Evolutionary conservation across 2,113 vertebrate genomes (phyloP).

Genomic region (Todiramphus chloris): DNA sequence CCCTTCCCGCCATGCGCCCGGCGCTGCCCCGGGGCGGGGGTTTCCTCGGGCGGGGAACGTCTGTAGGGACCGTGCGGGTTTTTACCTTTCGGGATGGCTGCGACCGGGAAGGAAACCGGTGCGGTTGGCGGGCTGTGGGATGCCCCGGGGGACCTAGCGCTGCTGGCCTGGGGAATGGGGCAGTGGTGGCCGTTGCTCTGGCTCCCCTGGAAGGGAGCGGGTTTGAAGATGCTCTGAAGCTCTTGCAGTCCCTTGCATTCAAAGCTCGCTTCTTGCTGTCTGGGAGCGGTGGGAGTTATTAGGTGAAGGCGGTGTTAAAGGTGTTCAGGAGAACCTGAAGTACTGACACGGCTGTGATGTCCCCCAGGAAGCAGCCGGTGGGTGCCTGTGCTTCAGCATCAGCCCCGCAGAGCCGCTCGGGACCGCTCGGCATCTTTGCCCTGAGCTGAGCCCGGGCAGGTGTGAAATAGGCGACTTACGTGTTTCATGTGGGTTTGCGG

Average conservation of each 20-base stretch:
- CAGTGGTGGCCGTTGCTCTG: neutral
- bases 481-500: rapidly evolving
- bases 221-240: neutral
- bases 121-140: neutral
- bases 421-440: rapidly evolving
- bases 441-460: neutral
- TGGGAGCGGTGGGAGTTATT: neutral
- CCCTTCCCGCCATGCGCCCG: neutral
- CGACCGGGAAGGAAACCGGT: rapidly evolving
- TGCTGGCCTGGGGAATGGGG: neutral
- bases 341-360: rapidly evolving
- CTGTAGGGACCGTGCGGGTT: neutral
- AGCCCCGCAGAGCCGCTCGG: rapidly evolving
- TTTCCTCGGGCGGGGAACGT: neutral
- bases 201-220: neutral
- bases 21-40: neutral
- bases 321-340: neutral
- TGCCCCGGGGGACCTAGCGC: too few relatives aligned
- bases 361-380: too few relatives aligned
- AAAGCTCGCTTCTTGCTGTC: neutral
- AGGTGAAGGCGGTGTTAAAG: neutral
- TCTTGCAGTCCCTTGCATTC: rapidly evolving
- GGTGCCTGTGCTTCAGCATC: neutral
- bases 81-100: too few relatives aligned
- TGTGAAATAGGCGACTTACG: rapidly evolving